A percentile compares a stretch with the other conserved stretches of the same genome.
phyloP scores from a whole-genome alignment of 2,888 invertebrate species.

The Hemistola chrysoprasaria region DNA sequence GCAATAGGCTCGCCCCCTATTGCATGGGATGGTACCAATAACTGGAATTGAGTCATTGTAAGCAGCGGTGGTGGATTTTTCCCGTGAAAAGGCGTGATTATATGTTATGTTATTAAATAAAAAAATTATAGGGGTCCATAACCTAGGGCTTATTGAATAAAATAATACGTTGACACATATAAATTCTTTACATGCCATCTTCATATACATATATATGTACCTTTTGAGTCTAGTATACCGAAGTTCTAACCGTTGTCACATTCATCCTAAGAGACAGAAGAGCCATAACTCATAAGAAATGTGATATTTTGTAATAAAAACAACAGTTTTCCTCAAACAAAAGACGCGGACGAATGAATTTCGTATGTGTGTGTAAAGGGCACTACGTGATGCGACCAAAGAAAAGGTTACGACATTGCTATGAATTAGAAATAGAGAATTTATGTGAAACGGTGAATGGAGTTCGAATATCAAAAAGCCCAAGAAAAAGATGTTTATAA shows the following conservation, averaged over 20 bases:
- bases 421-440: conserved; percentile 45
- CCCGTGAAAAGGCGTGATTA: too few species aligned
- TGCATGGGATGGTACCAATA: too few species aligned
- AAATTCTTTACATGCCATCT: too few species aligned
- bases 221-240: not conserved
- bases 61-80: too few species aligned
- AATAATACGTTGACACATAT: too few species aligned
- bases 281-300: conserved; percentile 26
- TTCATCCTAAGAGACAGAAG: conserved; percentile 24
- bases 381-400: conserved; percentile 43
- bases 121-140: too few species aligned
- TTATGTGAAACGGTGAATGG: conserved; percentile 28
- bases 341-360: conserved; percentile 38
- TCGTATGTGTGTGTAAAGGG: conserved; percentile 33
- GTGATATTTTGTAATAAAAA: conserved; percentile 30
- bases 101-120: too few species aligned
- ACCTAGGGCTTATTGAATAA: too few species aligned
- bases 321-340: conserved; percentile 35
- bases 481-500: conserved; percentile 5
- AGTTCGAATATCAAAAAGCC: conserved; percentile 19
- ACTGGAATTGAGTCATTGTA: too few species aligned
- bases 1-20: too few species aligned
- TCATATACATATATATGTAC: too few species aligned
- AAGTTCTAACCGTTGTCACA: conserved; percentile 10
- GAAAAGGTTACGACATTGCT: conserved; percentile 41